Evolutionary conservation across 2,113 vertebrate genomes (phyloP), one percentile per base, ranked within the genome.

Genomic region (Dipodomys stephensi): DNA sequence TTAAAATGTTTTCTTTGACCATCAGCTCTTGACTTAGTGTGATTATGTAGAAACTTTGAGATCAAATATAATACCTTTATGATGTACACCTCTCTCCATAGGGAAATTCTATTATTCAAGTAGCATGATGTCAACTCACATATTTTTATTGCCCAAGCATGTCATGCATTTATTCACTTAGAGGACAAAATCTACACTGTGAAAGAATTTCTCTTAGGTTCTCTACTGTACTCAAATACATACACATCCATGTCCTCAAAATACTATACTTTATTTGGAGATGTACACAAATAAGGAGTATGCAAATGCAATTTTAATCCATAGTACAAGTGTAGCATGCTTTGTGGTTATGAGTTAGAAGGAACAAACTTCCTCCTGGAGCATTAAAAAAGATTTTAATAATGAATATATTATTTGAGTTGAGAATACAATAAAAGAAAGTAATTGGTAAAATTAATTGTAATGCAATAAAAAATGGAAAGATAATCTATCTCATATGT

Each of bases 21-120:
- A 64, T n/a, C 28, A 83, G 20, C 53, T 87, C n/a, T 30, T 83
- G 6, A 16, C 4, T 74, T 35, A 35, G n/a, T 83, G 81, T 44
- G 19, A 57, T 89, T 94, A 73, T 53, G 65, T 39, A 7, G 20
- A 88, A 13, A 65, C 67, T 65, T 91, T 83, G 82, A n/a, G 87
- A 49, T 90, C 23, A 90, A 77, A 87, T 60, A 67, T 16, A 27
- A 11, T 71, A 64, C 73, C 25, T 64, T 0, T 18, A 13, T 76
- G 16, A 57, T 57, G 4, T 39, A 15, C 0, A 86, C 3, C 20
- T 20, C 4, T 32, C 35, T 62, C 27, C 8, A 69, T 49, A 74
- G 11, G 49, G 35, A 85, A 82, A 86, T 65, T 44, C 3, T 91
- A 4, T 49, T 83, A 62, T 11, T 80, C 76, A 83, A 87, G 28